Evolutionary conservation across 2,113 vertebrate genomes (phyloP), one percentile per base, ranked within the genome.

Genomic region (Tragulus kanchil): DNA sequence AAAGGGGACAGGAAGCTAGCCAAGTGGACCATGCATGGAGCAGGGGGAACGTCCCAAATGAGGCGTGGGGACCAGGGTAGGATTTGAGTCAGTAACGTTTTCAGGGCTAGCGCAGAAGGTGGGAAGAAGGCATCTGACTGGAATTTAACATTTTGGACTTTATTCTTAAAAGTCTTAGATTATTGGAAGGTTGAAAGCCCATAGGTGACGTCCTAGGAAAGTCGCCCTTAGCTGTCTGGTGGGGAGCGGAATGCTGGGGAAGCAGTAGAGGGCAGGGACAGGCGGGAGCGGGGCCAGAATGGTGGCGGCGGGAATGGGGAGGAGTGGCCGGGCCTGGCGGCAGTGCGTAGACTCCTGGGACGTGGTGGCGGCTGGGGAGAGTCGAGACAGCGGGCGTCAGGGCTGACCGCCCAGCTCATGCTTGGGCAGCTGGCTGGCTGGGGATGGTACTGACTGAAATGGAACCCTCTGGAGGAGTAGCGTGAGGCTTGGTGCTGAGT

Each of bases 301-400:
- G 0, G 9, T 69, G 16, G 26, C 64, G 0, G 16, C 73, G 3
- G 42, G 2, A 31, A 8, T 8, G 26, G 50, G 54, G 62, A n/a
- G 9, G 28, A 64, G 48, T 12, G 73, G 82, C 6, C 4, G 1
- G 25, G 77, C 36, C 16, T 31, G 19, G 79, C 5, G 31, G 16
- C 3, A 0, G 6, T 15, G 45, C 56, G 48, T 12, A 28, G 45
- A 23, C 17, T 8, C 17, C 16, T 5, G 1, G 8, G 28, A 19
- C 0, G 0, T 2, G 31, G 25, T 0, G 5, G 23, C 6, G 28
- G 12, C 3, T 8, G 42, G 3, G 6, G 82, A 61, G 58, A 0
- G 52, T 48, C 3, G 1, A 16, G 65, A 28, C 52, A 42, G 11
- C 15, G 12, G 0, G 59, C 6, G 3, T 82, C 31, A 1, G 0